These are phyloP conservation scores for Drosophila leontia DNA, from an alignment of 1,140 invertebrate species.

Conservation along the genomic window DNA sequence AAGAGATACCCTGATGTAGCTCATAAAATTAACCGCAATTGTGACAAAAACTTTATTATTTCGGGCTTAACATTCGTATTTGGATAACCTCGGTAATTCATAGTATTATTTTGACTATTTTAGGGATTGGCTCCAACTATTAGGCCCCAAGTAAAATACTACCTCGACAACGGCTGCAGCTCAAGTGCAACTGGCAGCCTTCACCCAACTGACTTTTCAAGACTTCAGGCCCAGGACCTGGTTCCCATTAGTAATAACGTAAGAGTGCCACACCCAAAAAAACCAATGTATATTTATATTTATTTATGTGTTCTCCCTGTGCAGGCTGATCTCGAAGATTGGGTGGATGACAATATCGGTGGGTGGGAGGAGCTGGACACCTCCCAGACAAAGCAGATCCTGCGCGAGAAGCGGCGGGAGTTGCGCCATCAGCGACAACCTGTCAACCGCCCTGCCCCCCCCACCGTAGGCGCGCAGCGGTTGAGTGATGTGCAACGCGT, in stretches of 20 bases:
- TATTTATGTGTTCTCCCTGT: not conserved
- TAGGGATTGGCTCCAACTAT: constrained; percentile 83
- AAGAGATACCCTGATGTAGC: too few species aligned
- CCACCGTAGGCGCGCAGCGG: constrained; percentile 69
- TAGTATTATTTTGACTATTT: not conserved
- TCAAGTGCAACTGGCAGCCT: constrained; percentile 11
- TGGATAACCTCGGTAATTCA: not conserved
- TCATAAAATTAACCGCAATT: too few species aligned
- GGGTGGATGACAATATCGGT: constrained; percentile 78
- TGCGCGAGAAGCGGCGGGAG: constrained; percentile 82
- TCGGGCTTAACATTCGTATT: too few species aligned
- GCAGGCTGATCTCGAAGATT: constrained; percentile 84
- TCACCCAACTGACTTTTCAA: constrained; percentile 65
- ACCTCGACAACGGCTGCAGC: constrained; percentile 41
- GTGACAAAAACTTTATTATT: too few species aligned
- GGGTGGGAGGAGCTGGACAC: constrained; percentile 84
- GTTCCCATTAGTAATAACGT: constrained; percentile 79
- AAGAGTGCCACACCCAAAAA: not conserved
- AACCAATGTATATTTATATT: not conserved
- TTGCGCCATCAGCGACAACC: constrained; percentile 75
- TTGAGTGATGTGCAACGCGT: constrained; percentile 57
- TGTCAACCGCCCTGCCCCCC: constrained; percentile 24
- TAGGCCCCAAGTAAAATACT: constrained; percentile 78
- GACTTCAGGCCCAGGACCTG: constrained; percentile 76
- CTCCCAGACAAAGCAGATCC: constrained; percentile 80